These are phyloP conservation scores for Exocentrus adspersus DNA, from an alignment of 2,888 invertebrate species.

Conservation along the genomic window DNA sequence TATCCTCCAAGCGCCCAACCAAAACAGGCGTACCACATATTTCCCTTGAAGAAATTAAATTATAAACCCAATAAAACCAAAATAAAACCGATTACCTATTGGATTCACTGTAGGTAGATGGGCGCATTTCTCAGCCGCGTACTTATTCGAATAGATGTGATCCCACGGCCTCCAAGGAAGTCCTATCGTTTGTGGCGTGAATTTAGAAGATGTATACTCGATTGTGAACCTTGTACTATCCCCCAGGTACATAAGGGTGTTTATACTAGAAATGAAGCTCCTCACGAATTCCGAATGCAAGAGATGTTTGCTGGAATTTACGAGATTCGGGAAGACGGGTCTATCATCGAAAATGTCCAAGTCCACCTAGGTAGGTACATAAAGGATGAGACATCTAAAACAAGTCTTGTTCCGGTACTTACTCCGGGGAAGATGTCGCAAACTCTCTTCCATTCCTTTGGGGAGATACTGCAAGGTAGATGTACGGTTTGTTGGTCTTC, in stretches of 20 bases:
- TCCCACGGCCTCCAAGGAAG: neutral
- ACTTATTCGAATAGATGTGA: neutral
- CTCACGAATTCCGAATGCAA: constrained; percentile 60
- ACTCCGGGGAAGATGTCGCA: neutral
- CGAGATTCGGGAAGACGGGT: constrained; percentile 52
- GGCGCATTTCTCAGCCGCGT: neutral
- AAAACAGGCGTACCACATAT: constrained; percentile 64
- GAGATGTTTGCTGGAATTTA: constrained; percentile 58
- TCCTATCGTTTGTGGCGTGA: too few relatives aligned
- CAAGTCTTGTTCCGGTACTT: too few relatives aligned
- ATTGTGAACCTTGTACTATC: constrained; percentile 27
- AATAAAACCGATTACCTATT: too few relatives aligned
- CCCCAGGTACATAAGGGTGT: constrained; percentile 59
- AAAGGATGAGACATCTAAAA: too few relatives aligned
- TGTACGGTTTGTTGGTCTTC: neutral
- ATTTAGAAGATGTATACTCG: neutral
- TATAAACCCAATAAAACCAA: too few relatives aligned
- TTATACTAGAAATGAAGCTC: constrained; percentile 58
- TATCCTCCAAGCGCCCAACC: constrained; percentile 65
- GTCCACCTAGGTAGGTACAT: neutral
- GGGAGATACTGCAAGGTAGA: neutral
- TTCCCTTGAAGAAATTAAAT: too few relatives aligned
- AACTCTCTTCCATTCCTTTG: neutral
- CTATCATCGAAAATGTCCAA: neutral
- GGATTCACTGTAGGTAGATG: neutral